Base-by-base conservation (phyloP, 1,140 invertebrate species). In the Lepidurus arcticus region DNA sequence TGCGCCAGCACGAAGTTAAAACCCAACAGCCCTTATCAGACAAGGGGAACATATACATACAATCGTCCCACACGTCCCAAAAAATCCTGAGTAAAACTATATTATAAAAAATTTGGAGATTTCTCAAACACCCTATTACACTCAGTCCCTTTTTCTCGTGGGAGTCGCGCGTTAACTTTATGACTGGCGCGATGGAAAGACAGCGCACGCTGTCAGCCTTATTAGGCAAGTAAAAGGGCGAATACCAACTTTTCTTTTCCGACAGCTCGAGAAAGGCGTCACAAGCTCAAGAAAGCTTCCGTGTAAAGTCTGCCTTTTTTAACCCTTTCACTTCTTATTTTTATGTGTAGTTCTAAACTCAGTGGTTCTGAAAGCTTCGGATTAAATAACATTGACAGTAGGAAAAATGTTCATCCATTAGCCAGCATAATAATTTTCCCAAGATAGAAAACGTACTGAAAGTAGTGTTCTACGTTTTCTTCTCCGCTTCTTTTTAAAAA, bases 361-460 rank as follows among this genome's bases (percentile, higher is more conserved):
- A 34, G 34, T 34, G 34, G 34, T 34, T 34, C 34, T 34, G 34
- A 34, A 34, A 34, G 34, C 34, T 65, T 13, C 16, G 53, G 53
- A 65, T 65, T 21, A 65, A 13, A 65, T 65, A 65, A 65, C 45
- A 47, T 7, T 65, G 53, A 65, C 53, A 34, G 53, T 65, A 65
- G 6, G 53, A 65, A 65, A 65, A 65, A 65, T 65, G 53, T 1
- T 9, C 16, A 9, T 21, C 53, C 53, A 65, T 65, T 65, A 65
- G 53, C 53, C 13, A 65, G 47, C 13, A 9, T 13, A 8, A 65
- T 65, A 65, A 21, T 21, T 13, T 65, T 65, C 53, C 53, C 53
- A 16, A 65, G 53, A 11, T 65, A 9, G 53, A 1, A 65, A 65
- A 1, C 45, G 10, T 47, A 8, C 34, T 34, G 34, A 34, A 34